Evolutionary conservation across 37 sponge, comb jelly and placozoan species (phyloP).

Genomic region (Aphrocallistes beatrix): DNA sequence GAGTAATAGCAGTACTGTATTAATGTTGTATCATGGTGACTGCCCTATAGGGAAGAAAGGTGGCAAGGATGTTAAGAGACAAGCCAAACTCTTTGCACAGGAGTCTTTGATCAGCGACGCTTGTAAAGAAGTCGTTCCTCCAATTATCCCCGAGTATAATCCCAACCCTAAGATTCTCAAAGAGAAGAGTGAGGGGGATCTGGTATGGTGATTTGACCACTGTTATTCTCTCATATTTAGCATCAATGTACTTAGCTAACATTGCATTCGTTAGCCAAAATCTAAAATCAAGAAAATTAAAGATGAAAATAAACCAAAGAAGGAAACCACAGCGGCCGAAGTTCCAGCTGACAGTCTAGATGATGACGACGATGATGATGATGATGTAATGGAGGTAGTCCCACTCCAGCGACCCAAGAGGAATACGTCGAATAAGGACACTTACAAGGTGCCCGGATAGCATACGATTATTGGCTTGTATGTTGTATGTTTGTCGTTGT

Average conservation of each 20-base stretch:
- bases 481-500: no score
- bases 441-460: no score
- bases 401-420: no score
- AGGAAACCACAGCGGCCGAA: neutral
- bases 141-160: constrained; percentile 48
- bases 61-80: constrained; percentile 21
- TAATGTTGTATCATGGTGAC: neutral
- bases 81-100: constrained; percentile 36
- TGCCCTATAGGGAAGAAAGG: neutral
- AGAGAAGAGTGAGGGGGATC: neutral
- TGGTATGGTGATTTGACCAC: no score
- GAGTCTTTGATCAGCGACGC: constrained; percentile 13
- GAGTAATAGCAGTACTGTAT: neutral
- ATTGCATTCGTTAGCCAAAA: no score
- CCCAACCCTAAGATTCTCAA: constrained; percentile 24
- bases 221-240: no score
- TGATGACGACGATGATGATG: neutral
- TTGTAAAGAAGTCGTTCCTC: constrained; percentile 44
- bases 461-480: no score
- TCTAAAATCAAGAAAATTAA: no score
- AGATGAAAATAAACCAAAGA: constrained; percentile 7
- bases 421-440: no score
- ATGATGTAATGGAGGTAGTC: no score
- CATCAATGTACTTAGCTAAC: no score
- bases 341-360: neutral